Percentiles rank a stretch among this genome's conserved stretches.
phyloP scores from a whole-genome alignment of 2,113 vertebrate genomes.

The Larimichthys polyactis region DNA sequence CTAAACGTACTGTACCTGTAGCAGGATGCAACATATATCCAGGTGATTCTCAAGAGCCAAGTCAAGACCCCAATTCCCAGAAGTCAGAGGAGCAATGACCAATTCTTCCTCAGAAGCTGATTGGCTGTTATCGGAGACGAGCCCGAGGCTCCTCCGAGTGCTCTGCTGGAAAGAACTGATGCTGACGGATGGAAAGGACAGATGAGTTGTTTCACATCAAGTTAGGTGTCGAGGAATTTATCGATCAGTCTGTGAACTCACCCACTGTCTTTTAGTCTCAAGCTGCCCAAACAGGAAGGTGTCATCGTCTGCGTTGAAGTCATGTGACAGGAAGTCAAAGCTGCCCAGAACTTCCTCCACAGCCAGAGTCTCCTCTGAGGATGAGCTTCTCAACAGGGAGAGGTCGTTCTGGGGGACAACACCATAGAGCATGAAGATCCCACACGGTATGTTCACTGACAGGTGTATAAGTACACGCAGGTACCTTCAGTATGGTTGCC shows the following conservation, averaged over 20 bases:
- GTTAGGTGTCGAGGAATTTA: accelerated
- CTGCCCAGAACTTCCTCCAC: constrained; percentile 93
- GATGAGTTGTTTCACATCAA: background rate
- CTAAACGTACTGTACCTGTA: constrained; percentile 69
- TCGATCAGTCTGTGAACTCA: constrained; percentile 56
- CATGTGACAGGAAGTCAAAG: constrained; percentile 92
- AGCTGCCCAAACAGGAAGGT: constrained; percentile 86
- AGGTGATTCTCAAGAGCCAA: constrained; percentile 87
- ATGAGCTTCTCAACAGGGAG: constrained; percentile 69
- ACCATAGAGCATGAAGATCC: background rate
- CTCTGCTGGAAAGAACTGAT: constrained; percentile 81
- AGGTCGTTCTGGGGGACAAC: constrained; percentile 78
- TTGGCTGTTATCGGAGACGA: constrained; percentile 56
- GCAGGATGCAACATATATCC: constrained; percentile 87
- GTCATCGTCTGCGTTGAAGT: constrained; percentile 89
- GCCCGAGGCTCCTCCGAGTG: constrained; percentile 66
- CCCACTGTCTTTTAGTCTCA: constrained; percentile 87
- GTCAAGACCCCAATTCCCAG: constrained; percentile 88
- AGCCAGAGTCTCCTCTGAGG: constrained; percentile 89
- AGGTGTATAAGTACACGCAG: background rate
- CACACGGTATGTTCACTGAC: background rate
- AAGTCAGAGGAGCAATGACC: constrained; percentile 79
- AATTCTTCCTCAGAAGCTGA: constrained; percentile 61
- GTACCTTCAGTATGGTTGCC: constrained; percentile 89
- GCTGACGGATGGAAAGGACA: constrained; percentile 39